Base-by-base conservation (phyloP, 2,888 invertebrate species). In the Axea sp. region DNA sequence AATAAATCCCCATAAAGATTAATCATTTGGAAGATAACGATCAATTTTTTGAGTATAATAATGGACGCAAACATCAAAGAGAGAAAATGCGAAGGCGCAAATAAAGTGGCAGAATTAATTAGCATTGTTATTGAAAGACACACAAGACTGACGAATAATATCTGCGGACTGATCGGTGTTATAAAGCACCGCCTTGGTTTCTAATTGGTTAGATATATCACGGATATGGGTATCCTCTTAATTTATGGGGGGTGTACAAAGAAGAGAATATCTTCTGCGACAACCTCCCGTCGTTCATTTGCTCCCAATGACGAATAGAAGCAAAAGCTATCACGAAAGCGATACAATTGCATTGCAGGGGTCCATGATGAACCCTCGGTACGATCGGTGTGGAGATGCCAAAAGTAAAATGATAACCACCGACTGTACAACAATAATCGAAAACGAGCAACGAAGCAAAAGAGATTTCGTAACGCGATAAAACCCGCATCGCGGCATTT, bases 401-500 rank as follows among this genome's bases (percentile, higher is more conserved):
- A 77, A 82, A 83, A 83, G 79, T 81, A 81, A 83, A 83, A 82
- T 78, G 83, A 85, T 83, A 84, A 84, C 80, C 78, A 75, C 75
- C 79, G 73, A 79, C 75, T 68, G 51, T 30, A 74, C 77, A 67
- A 76, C 80, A 82, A 82, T 80, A 80, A 83, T 80, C 79, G 71
- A 79, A 79, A 83, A 76, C 77, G 81, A 69, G 81, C 80, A 80
- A 78, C 82, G 62, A 75, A 73, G 77, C 76, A 72, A 65, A 76
- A 74, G 53, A 85, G 85, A 86, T 85, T 76, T 77, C 82, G 77
- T 78, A 62, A 76, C 49, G 49, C 57, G 86, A 87, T 87, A 86
- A 69, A 59, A 79, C 86, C 86, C 86, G 85, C 86, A 87, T 86
- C 81, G 80, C 69, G 79, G 84, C 86, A 86, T 86, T 86, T 86